Evolutionary conservation across 1,140 invertebrate genomes (phyloP), one percentile per base, ranked within the genome.

Genomic region (Tenebrio molitor): DNA sequence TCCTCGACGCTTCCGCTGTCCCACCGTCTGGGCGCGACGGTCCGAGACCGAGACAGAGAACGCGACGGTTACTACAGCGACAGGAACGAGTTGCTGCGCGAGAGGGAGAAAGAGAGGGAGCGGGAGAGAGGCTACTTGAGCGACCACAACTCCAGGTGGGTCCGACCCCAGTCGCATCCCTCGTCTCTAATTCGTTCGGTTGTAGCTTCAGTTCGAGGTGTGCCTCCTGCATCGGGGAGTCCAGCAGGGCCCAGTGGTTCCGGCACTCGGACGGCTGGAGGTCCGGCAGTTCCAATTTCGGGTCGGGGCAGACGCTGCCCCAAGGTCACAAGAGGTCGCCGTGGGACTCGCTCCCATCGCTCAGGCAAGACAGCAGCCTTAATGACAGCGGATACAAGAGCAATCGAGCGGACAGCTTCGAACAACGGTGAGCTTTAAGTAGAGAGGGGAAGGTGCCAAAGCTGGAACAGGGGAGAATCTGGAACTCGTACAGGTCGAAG

Each of bases 61-160:
- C 86, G 91, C 10, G 92, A 94, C 78, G 93, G 93, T 29, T 95
- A 95, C 81, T 95, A 95, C 83, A 93, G 93, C 77, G 93, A 95
- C 85, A 88, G 93, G 74, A 94, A 94, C 80, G 93, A 95, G 82
- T 86, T 94, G 63, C 88, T 92, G 76, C 84, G 93, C 50, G 89
- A 90, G 76, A 84, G 88, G 58, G 92, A 93, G 71, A 83, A 86
- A 36, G 87, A 88, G 19, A 72, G 79, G 12, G 87, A 88, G 62
- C 85, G 91, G 36, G 92, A 93, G 82, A 86, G 92, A 46, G 93
- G 93, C 65, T 95, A 95, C 83, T 86, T 95, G 29, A 94, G 92
- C 76, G 93, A 95, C 85, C 93, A 95, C 77, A 95, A 93, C 84
- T 89, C 92, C 71, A 90, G 91, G 91, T 93, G 83, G 44, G 46